Evolutionary conservation across 2,888 invertebrate species (phyloP).

Genomic region (Carterocephalus palaemon): DNA sequence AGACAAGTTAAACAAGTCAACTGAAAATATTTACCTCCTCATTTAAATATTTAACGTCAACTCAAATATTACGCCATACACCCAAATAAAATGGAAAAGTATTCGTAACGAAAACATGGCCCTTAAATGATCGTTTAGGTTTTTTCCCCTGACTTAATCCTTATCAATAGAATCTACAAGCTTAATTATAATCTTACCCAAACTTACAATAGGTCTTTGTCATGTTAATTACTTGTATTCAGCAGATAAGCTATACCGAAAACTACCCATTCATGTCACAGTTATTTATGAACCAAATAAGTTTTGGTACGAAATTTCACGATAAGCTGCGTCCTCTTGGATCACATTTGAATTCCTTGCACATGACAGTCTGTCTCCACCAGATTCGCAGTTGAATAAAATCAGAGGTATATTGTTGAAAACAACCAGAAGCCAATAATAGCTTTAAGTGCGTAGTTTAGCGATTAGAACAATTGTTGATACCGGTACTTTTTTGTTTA

Average conservation of each 20-base stretch:
- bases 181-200: conserved; percentile 7
- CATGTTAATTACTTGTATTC: conserved; percentile 8
- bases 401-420: no score
- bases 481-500: no score
- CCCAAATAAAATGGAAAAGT: no score
- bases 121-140: neutral
- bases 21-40: no score
- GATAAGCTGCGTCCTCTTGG: conserved; percentile 3
- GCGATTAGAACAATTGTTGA: no score
- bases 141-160: neutral
- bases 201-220: conserved; percentile 6
- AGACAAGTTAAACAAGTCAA: no score
- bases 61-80: no score
- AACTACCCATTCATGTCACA: conserved; percentile 4
- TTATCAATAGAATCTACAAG: conserved; percentile 7
- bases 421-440: no score
- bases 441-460: no score
- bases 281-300: conserved; percentile 3
- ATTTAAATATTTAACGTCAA: no score
- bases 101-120: no score
- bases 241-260: neutral
- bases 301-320: conserved; percentile 5
- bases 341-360: conserved; percentile 6
- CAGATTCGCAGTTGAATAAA: neutral
- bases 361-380: conserved; percentile 1